Base-by-base conservation (phyloP, 2,888 invertebrate genomes). In the Phyllotreta striolata region DNA sequence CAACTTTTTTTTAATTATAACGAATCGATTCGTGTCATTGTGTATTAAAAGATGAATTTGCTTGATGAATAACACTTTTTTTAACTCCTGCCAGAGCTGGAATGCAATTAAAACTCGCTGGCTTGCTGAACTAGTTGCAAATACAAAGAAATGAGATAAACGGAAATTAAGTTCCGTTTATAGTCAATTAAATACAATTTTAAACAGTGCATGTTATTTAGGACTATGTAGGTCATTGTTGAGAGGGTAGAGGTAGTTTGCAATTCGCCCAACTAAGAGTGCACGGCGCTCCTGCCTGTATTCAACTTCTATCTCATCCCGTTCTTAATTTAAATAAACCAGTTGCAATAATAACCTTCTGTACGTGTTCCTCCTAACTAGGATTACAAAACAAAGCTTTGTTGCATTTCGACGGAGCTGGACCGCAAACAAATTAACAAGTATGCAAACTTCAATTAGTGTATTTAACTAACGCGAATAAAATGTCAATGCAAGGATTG, bases 321-420 rank as follows among this genome's bases (percentile, higher is more conserved):
- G 49, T 39, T 66, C 66, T 68, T 67, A 69, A 71, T 71, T 69
- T 66, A 63, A 71, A 70, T 69, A 64, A 67, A 71, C 64, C 67
- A 67, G 62, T 66, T 66, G 64, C 66, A 69, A 67, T 71, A 71
- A 69, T 69, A 69, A 69, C 66, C 63, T 58, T 60, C 43, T 55
- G 34, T 49, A 64, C 44, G 66, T 68, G 67, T 66, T 68, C 52
- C 63, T 64, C 63, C 66, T 68, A 67, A 60, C 66, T 63, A 56
- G 62, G 65, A 71, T 68, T 69, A 69, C 58, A 55, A 43, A 66
- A 66, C 63, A 60, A 60, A 56, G 55, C 55, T 55, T 38, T 64
- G 59, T 60, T 63, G 63, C 56, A 55, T 63, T 63, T 63, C 47
- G 56, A 61, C 38, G 13, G 38, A 66, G 46, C 39, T 57, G 38